phyloP scores from a whole-genome alignment of 64 coral and sea anemone species.

The Actinia tenebrosa region DNA sequence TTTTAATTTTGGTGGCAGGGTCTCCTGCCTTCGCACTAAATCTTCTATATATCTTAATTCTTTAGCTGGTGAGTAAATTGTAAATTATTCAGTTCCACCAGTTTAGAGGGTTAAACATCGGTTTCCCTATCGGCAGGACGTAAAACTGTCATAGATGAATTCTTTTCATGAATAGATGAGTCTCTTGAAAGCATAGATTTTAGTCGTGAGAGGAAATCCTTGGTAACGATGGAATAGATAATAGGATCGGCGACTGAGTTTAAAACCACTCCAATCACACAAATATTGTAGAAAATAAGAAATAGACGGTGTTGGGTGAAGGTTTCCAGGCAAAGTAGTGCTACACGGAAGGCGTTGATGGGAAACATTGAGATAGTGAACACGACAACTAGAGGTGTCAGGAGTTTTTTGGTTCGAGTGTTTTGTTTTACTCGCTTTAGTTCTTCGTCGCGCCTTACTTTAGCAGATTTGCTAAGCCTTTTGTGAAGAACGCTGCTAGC shows the following conservation, averaged over 20 bases:
- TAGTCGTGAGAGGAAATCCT: constrained; percentile 21
- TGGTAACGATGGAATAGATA: constrained; percentile 47
- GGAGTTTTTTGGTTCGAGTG: constrained; percentile 28
- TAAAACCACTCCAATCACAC: constrained; percentile 42
- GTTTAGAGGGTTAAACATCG: neutral
- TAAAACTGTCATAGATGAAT: neutral
- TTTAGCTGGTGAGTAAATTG: neutral
- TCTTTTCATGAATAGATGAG: neutral
- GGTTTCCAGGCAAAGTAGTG: constrained; percentile 15
- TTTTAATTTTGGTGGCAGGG: too few species aligned
- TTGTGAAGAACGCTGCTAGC: constrained; percentile 42
- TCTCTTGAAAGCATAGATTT: neutral
- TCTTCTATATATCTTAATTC: too few species aligned
- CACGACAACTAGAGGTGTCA: constrained; percentile 43
- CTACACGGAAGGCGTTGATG: constrained; percentile 17
- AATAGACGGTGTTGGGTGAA: constrained; percentile 11
- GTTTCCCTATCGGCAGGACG: neutral
- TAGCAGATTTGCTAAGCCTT: constrained; percentile 3
- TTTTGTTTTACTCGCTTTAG: constrained; percentile 41
- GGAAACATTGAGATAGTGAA: constrained; percentile 50
- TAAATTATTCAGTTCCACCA: neutral
- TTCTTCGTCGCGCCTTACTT: constrained; percentile 9
- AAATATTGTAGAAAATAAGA: constrained; percentile 28
- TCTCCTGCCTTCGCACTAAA: too few species aligned
- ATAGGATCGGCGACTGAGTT: constrained; percentile 44